These are phyloP conservation scores for Planococcus citri DNA, from an alignment of 1,140 invertebrate genomes.

Conservation along the genomic window DNA sequence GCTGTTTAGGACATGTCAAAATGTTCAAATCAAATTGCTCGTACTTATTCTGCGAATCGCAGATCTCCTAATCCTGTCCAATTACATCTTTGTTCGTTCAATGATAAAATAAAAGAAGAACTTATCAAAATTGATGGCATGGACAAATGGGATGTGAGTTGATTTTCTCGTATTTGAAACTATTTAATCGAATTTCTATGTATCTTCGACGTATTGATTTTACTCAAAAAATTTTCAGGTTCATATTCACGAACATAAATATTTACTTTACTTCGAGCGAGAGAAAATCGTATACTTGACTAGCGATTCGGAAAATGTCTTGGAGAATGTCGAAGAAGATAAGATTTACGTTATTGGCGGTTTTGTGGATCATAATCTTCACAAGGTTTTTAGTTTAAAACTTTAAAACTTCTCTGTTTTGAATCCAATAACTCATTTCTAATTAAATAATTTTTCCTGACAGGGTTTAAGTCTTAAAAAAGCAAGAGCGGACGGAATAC, in stretches of 20 bases:
- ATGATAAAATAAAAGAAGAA: constrained; percentile 52
- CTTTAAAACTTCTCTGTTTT: constrained; percentile 13
- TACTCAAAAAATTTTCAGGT: constrained; percentile 18
- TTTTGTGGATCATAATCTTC: constrained; percentile 90
- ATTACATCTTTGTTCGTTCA: constrained; percentile 73
- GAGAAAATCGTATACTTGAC: constrained; percentile 79
- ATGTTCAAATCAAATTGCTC: constrained; percentile 81
- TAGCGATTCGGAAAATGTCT: constrained; percentile 84
- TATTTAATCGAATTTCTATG: constrained; percentile 17
- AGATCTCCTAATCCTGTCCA: constrained; percentile 67
- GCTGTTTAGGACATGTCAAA: constrained; percentile 61
- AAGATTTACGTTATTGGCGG: constrained; percentile 92
- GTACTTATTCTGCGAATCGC: constrained; percentile 87
- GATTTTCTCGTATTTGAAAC: no score
- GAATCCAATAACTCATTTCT: background rate
- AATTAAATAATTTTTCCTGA: constrained; percentile 30
- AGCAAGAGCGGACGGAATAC: constrained; percentile 61
- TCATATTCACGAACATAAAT: constrained; percentile 25
- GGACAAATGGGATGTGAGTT: constrained; percentile 82
- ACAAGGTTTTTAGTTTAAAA: constrained; percentile 62
- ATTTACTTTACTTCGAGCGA: constrained; percentile 37
- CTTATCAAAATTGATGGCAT: constrained; percentile 71
- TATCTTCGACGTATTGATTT: background rate
- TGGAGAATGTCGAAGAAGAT: constrained; percentile 59
- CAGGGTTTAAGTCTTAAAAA: constrained; percentile 73